phyloP scores from a whole-genome alignment of 2,797 vertebrate species.

The Botia kubotai region DNA sequence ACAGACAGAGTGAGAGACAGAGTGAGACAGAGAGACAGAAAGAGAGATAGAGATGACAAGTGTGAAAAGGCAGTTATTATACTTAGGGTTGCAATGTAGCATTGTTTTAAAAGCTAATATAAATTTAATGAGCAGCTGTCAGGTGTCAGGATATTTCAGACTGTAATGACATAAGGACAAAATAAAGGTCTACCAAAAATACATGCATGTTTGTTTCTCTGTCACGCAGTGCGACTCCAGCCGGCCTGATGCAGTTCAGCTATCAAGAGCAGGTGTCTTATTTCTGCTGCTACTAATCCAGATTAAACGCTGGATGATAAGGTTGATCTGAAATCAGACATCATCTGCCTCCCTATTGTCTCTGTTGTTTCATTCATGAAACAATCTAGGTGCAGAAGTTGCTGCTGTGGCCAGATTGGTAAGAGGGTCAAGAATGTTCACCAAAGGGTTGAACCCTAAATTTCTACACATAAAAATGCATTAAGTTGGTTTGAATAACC shows the following conservation, averaged over 20 bases:
- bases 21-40: background rate
- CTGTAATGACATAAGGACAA: slow-evolving; percentile 46
- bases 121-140: slow-evolving; percentile 45
- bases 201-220: slow-evolving; percentile 51
- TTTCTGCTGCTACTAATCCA: slow-evolving; percentile 61
- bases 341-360: slow-evolving; percentile 25
- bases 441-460: background rate
- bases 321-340: slow-evolving; percentile 72
- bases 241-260: slow-evolving; percentile 44
- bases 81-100: slow-evolving; percentile 39
- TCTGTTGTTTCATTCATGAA: slow-evolving; percentile 13
- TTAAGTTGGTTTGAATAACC: background rate
- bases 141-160: slow-evolving; percentile 60
- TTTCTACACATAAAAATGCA: background rate
- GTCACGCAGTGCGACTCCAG: slow-evolving; percentile 28
- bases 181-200: slow-evolving; percentile 65
- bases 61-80: slow-evolving; percentile 29
- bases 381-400: background rate
- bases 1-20: background rate
- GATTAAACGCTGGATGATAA: slow-evolving; percentile 66
- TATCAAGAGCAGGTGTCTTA: slow-evolving; percentile 68
- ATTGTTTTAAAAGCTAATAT: slow-evolving; percentile 55
- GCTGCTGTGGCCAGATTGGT: background rate
- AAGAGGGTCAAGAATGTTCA: background rate
- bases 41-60: slow-evolving; percentile 16